phyloP scores from a whole-genome alignment of 2,797 vertebrate species.

The Muraenolepis orangiensis region DNA sequence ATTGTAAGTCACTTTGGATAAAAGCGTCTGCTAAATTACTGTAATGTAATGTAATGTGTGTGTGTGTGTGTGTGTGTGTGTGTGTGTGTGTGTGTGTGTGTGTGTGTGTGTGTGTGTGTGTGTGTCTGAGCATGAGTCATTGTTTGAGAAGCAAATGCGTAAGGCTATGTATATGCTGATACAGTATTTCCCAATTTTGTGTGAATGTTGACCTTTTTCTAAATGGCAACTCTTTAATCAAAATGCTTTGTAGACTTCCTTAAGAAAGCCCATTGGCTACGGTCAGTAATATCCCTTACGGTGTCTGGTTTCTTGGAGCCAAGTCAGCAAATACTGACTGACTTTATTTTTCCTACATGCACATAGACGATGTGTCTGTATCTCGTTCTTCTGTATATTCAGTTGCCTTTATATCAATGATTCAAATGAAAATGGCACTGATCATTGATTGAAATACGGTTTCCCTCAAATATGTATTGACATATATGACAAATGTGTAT shows the following conservation, averaged over 20 bases:
- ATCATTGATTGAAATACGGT: no score
- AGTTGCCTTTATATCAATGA: no score
- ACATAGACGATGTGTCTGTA: not conserved
- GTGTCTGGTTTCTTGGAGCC: not conserved
- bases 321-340: not conserved
- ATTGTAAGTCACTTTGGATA: no score
- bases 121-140: constrained; percentile 5
- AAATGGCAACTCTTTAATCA: not conserved
- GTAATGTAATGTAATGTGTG: no score
- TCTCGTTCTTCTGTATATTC: no score
- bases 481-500: no score
- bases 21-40: no score
- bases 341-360: not conserved
- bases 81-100: not conserved
- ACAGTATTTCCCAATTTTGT: not conserved
- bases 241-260: not conserved
- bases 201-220: not conserved
- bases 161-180: not conserved
- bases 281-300: not conserved
- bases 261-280: not conserved
- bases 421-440: no score
- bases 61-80: not conserved
- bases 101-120: not conserved
- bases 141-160: not conserved
- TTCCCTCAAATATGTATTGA: no score